Base-by-base conservation (phyloP, 2,888 invertebrate genomes). In the Eupithecia subfuscata region DNA sequence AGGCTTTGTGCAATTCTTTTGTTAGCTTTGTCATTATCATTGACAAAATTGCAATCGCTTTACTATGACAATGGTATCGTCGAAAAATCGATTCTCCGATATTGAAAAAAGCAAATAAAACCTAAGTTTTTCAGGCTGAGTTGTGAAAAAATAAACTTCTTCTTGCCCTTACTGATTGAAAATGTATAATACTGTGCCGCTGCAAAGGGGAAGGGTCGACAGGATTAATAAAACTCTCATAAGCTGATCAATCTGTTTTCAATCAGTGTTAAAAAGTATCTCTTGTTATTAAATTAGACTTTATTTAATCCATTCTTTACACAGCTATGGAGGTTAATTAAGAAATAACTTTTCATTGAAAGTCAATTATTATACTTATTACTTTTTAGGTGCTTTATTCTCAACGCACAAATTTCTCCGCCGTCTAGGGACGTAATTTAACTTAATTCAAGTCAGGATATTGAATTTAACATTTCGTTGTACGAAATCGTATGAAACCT, bases 181-280 rank as follows among this genome's bases (percentile, higher is more conserved):
- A 48, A 7, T 22, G 12, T 14, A 22, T 22, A 37, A 37, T 40
- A 60, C 70, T 60, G 70, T 60, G 60, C 60, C 40, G 14, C 8
- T 11, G 48, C 9, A 34, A 37, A 69, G n/a, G 9, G 73, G 40
- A 69, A 22, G 12, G 45, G 34, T 18, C 30, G 68, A 37, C 45
- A 22, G 52, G 52, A 72, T 56, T 52, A 25, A 72, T 72, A 67
- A 72, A 72, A 48, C 67, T 67, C 52, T 48, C 52, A 64, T 71
- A 48, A 71, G 71, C 71, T 48, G 71, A 71, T 71, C 64, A 71
- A 71, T 64, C 43, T 71, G 48, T 71, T 43, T 65, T 64, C 71
- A 71, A 71, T 71, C 71, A 71, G 63, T n/a, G 60, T 60, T 45
- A 22, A 71, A 45, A 56, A 18, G 43, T 48, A 37, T 69, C 48